Evolutionary conservation across 2,888 invertebrate species (phyloP), one percentile per base, ranked within the genome.

Genomic region (Lysandra coridon): DNA sequence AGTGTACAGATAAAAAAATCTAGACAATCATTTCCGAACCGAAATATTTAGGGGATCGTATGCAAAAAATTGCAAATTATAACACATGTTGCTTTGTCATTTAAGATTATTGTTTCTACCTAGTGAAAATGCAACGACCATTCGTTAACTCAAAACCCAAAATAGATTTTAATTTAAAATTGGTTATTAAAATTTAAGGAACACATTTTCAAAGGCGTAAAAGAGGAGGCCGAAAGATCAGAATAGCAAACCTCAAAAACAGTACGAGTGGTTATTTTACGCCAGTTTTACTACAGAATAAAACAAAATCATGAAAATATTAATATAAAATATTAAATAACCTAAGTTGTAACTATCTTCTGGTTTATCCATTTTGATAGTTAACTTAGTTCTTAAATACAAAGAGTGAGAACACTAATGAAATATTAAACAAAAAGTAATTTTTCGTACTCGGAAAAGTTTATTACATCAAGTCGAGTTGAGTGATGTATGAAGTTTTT

Each of bases 1-100:
- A 76, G 76, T 76, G 76, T 53, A 57, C 53, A 37, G 23, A 76
- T 53, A 57, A 76, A 75, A 64, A 76, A 76, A 76, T 30, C 2
- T 53, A 76, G 76, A 76, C 76, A 76, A 76, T 76, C 53, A 76
- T 76, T 76, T 76, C 57, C 76, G 76, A 76, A 75, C 44, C 44
- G 75, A 75, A 76, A 76, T 76, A 76, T 76, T 53, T n/a, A 33
- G 33, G 76, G 76, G 53, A 23, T 6, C 44, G 30, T 30, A 49
- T 30, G 49, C 53, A 76, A 76, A 76, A 76, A 76, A 33, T 76
- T 53, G 76, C 76, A 57, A 76, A 76, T 76, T 76, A 76, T 23
- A 37, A 57, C 76, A 76, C 76, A 76, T 76, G 76, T 76, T 76
- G 23, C 33, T 75, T 49, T 75, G 49, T 76, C 57, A 53, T 33